Evolutionary conservation across 2,888 invertebrate genomes (phyloP).

Genomic region (Plebejus argus): DNA sequence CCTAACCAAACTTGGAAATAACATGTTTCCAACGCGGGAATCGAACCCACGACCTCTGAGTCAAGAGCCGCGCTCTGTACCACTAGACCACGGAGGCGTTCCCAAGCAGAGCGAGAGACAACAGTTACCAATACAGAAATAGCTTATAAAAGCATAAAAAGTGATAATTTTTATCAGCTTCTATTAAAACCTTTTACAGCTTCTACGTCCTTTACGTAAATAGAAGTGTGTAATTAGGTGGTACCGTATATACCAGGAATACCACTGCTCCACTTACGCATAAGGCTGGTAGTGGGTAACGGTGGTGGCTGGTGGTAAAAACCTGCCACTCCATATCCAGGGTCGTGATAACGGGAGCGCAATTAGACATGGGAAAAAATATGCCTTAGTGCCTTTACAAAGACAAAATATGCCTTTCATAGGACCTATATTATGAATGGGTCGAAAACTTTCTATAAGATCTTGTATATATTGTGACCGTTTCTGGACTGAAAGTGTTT

Average conservation of each 20-base stretch:
- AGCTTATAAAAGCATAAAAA: background rate
- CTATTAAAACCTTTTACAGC: background rate
- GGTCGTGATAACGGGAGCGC: background rate
- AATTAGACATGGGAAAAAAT: constrained; percentile 9
- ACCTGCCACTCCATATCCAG: constrained; percentile 16
- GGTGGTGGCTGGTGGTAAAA: constrained; percentile 16
- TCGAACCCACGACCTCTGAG: too few species aligned
- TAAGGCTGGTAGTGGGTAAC: constrained; percentile 10
- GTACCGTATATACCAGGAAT: background rate
- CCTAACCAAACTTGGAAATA: too few species aligned
- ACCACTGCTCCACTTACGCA: constrained; percentile 13
- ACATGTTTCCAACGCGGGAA: too few species aligned
- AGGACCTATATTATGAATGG: background rate
- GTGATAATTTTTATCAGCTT: background rate
- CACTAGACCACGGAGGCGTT: too few species aligned
- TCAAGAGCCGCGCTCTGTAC: too few species aligned
- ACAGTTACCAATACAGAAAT: background rate
- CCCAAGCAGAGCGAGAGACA: too few species aligned
- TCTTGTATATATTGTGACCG: background rate
- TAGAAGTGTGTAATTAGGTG: constrained; percentile 13
- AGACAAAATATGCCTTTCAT: too few species aligned
- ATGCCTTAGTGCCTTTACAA: background rate
- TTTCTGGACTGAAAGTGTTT: too few species aligned
- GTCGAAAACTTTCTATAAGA: background rate
- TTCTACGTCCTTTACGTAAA: background rate